Evolutionary conservation across 1,140 invertebrate species (phyloP).

Genomic region (Drosophila sechellia): DNA sequence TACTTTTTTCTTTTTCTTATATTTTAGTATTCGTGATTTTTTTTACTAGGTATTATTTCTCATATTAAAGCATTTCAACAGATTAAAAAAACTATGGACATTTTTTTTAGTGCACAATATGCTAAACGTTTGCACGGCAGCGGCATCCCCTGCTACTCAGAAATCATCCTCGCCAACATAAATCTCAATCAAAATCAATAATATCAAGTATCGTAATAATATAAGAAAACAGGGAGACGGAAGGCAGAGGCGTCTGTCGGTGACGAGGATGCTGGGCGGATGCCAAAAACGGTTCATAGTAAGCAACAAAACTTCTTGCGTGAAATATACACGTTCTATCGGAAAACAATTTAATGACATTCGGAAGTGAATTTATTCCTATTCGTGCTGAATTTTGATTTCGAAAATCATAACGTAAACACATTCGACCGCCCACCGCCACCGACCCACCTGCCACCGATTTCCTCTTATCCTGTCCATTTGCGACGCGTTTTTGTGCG

Average conservation of each 20-base stretch:
- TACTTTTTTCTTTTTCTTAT: no score
- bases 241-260: constrained; percentile 4
- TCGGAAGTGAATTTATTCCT: constrained; percentile 84
- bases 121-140: constrained; percentile 60
- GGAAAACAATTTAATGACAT: constrained; percentile 85
- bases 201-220: constrained; percentile 81
- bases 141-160: not conserved
- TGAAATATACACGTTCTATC: constrained; percentile 84
- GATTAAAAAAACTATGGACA: not conserved
- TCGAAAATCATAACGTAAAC: constrained; percentile 84
- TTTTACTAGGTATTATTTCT: no score
- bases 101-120: constrained; percentile 50
- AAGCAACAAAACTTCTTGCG: constrained; percentile 66
- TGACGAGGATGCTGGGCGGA: constrained; percentile 26
- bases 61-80: no score
- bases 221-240: constrained; percentile 51
- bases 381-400: constrained; percentile 84
- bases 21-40: no score
- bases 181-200: constrained; percentile 83
- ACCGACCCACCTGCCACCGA: not conserved
- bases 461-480: constrained; percentile 4
- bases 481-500: constrained; percentile 61
- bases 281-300: constrained; percentile 32
- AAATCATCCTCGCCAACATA: constrained; percentile 44
- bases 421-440: constrained; percentile 61